These are phyloP conservation scores for Notodonta dromedarius DNA, from an alignment of 2,888 invertebrate genomes.

Conservation along the genomic window DNA sequence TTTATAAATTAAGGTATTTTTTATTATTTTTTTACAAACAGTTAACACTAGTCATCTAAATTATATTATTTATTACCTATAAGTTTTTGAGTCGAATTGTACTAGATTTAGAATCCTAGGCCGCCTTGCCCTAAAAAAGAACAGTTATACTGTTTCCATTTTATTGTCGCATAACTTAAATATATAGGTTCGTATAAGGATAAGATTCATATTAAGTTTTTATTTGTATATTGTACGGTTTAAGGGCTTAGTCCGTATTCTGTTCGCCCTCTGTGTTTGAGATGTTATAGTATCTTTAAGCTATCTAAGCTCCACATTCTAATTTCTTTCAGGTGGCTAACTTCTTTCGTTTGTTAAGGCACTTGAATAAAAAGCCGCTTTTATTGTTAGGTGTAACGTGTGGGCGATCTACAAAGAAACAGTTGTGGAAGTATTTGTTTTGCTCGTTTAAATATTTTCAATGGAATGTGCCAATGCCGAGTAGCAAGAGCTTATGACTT, in stretches of 20 bases:
- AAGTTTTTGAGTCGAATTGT: too few species aligned
- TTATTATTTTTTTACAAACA: too few species aligned
- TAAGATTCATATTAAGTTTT: conserved; percentile 9
- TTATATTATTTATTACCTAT: too few species aligned
- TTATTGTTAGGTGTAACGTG: conserved; percentile 23
- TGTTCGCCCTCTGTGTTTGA: conserved; percentile 20
- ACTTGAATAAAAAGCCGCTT: conserved; percentile 12
- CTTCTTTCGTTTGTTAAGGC: conserved; percentile 14
- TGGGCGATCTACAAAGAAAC: conserved; percentile 7
- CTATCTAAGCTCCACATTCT: conserved; percentile 24
- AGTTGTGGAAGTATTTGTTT: conserved; percentile 12
- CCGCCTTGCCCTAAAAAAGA: too few species aligned
- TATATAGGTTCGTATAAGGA: conserved; percentile 10
- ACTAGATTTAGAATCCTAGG: too few species aligned
- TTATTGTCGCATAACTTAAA: conserved; percentile 10
- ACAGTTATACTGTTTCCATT: background rate
- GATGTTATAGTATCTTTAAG: conserved; percentile 20
- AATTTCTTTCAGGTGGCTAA: conserved; percentile 19
- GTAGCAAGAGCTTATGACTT: background rate
- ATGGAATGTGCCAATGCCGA: conserved; percentile 8
- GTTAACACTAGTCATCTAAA: too few species aligned
- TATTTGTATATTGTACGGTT: conserved; percentile 18
- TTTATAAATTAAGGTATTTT: background rate
- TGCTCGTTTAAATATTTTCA: conserved; percentile 27
- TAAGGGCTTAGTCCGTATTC: conserved; percentile 17